Base-by-base conservation (phyloP, 2,797 vertebrate species). In the Rousettus madagascariensis region DNA sequence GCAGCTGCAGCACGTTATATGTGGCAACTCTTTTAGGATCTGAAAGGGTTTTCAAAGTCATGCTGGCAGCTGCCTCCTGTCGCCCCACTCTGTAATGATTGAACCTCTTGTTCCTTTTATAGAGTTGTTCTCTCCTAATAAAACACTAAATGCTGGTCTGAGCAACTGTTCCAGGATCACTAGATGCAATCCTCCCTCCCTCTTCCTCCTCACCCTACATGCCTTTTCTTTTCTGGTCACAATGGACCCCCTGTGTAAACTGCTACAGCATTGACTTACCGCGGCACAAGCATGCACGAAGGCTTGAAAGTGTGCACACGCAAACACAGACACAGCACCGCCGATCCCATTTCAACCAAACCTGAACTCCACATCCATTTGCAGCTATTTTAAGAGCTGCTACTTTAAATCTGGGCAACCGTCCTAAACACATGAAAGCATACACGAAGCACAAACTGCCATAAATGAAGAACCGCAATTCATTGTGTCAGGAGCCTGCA, bases 101-200 rank as follows among this genome's bases (percentile, higher is more conserved):
- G 98, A 98, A 98, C 97, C 97, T 97, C 98, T 98, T 98, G 98
- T 98, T 98, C 98, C 98, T 98, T 99, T 99, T 99, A 99, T 98
- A 98, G 98, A 98, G 98, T 98, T 98, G 98, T 99, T 99, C 98
- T 98, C 98, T 98, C 98, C 98, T 98, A 98, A 99, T 99, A 98
- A 99, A 99, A 99, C 98, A 98, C 98, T 98, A 90, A 98, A 96
- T 95, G 98, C 98, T 94, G 98, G 97, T 75, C 97, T 94, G 97
- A 94, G 94, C 97, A 98, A 95, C 97, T 77, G 98, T 97, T 98
- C 97, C 96, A 89, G 97, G 97, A 98, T 97, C 94, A 41, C 97
- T 66, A 97, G 98, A 97, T 90, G 98, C 97, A 98, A 97, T 55
- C 71, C 85, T 84, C 90, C 90, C 95, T 84, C 94, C 97, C 97